Evolutionary conservation across 2,888 invertebrate genomes (phyloP).

Genomic region (Lutraria lutraria): DNA sequence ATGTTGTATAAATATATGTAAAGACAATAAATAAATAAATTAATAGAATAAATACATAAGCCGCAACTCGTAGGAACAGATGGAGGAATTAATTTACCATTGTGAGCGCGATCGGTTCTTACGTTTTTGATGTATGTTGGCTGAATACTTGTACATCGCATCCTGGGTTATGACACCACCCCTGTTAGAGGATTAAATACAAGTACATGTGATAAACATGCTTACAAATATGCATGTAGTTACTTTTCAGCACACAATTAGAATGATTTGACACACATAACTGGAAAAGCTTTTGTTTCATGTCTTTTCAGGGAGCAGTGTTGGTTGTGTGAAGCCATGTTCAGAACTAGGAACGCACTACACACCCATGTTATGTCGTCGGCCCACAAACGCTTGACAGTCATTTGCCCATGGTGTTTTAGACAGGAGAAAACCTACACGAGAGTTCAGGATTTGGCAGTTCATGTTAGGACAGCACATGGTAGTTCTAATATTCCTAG

Average conservation of each 20-base stretch:
- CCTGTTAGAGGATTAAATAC: neutral
- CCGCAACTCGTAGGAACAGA: neutral
- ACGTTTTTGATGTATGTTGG: no score
- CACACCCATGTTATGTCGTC: constrained; percentile 29
- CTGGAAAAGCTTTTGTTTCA: neutral
- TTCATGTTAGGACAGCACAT: constrained; percentile 27
- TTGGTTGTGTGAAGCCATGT: constrained; percentile 46
- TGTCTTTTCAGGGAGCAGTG: constrained; percentile 49
- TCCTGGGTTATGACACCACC: neutral
- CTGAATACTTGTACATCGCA: neutral
- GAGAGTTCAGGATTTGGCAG: constrained; percentile 35
- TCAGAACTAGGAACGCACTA: constrained; percentile 21
- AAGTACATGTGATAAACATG: no score
- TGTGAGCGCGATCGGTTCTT: neutral
- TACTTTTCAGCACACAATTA: neutral
- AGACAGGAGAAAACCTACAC: constrained; percentile 38
- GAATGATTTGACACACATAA: neutral
- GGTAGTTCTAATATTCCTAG: neutral
- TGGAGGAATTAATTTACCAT: neutral
- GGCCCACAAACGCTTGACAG: constrained; percentile 22
- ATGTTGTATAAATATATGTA: neutral
- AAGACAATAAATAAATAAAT: neutral
- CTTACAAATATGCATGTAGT: neutral
- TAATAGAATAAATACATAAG: neutral
- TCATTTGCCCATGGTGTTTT: constrained; percentile 51